Percentiles rank a stretch among this genome's conserved stretches.
phyloP scores from a whole-genome alignment of 2,797 vertebrate genomes.

The Poeciliopsis presidionis region DNA sequence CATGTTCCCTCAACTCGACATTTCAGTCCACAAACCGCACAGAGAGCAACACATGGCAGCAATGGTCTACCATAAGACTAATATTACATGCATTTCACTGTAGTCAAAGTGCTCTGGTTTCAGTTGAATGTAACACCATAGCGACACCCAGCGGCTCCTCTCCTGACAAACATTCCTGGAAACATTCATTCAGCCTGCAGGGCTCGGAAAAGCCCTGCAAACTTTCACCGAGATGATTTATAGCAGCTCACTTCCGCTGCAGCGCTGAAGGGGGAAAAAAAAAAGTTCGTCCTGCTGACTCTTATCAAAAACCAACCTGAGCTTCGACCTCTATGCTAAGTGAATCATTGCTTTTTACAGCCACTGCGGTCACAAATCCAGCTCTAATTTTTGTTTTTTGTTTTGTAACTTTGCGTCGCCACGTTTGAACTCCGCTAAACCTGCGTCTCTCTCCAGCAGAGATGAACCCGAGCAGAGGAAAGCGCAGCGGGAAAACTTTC shows the following conservation, averaged over 20 bases:
- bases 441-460: neutral
- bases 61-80: neutral
- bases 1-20: neutral
- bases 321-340: neutral
- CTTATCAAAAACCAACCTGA: neutral
- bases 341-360: neutral
- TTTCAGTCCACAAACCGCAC: neutral
- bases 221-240: neutral
- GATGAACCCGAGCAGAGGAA: slow-evolving; percentile 69
- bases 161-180: neutral
- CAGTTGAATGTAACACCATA: neutral
- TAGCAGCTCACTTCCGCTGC: neutral
- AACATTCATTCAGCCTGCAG: neutral
- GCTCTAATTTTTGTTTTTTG: neutral
- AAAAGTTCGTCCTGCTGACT: neutral
- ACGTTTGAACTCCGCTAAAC: neutral
- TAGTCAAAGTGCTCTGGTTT: neutral
- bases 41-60: neutral
- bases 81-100: neutral
- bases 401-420: neutral
- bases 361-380: neutral
- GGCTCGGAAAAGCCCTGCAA: neutral
- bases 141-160: slow-evolving; percentile 9
- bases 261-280: neutral
- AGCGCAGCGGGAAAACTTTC: slow-evolving; percentile 72